A percentile compares a stretch with the other conserved stretches of the same genome.
Conservation (phyloP, 1,140 invertebrate genomes). For the Oreohelix idahoensis region DNA sequence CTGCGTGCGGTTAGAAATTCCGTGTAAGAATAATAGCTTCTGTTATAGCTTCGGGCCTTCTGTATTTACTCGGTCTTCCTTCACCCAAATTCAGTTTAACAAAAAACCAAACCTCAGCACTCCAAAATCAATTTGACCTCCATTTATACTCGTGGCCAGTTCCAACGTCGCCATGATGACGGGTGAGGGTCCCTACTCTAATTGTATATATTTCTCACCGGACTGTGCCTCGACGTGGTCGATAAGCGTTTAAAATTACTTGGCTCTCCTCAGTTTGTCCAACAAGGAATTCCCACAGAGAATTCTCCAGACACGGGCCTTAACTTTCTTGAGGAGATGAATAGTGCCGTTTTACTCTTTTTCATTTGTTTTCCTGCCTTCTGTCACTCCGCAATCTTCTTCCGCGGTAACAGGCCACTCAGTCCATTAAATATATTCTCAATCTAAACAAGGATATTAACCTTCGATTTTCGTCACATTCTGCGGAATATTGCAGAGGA, state of each 20-base stretch:
- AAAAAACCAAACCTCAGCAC: background rate
- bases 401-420: background rate
- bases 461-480: slow-evolving; percentile 1
- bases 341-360: background rate
- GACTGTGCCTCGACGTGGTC: background rate
- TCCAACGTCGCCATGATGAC: background rate
- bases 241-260: background rate
- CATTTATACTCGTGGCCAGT: background rate
- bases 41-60: background rate
- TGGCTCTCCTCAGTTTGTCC: background rate
- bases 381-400: background rate
- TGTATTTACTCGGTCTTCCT: background rate
- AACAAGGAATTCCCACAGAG: background rate
- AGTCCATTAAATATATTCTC: slow-evolving; percentile 6
- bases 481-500: too few relatives aligned
- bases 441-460: background rate
- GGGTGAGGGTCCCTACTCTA: slow-evolving; percentile 7
- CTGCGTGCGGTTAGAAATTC: too few relatives aligned
- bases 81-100: background rate
- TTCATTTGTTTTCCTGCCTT: background rate
- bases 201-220: slow-evolving; percentile 5
- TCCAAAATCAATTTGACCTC: background rate
- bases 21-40: background rate
- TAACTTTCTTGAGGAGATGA: background rate
- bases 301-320: background rate